Conservation (phyloP, 2,113 vertebrate genomes). For the Cephalophus harveyi region DNA sequence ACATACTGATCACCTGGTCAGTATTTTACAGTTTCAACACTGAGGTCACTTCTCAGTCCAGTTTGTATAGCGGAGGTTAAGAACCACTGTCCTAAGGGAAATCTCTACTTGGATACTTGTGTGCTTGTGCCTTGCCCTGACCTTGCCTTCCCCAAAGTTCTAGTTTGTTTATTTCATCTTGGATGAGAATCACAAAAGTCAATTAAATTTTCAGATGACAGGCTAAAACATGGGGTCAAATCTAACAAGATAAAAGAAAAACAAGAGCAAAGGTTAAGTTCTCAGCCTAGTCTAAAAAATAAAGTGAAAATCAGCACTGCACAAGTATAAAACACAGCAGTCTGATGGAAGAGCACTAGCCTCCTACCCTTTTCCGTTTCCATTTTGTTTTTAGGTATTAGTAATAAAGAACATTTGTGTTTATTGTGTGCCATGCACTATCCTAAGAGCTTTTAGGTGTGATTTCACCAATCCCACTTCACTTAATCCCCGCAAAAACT, state of each 20-base stretch:
- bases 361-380: background rate
- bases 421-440: background rate
- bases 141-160: background rate
- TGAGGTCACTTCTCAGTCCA: background rate
- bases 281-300: background rate
- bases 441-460: background rate
- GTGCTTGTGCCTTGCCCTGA: background rate
- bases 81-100: background rate
- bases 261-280: background rate
- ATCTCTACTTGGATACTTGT: background rate
- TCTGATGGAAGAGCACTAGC: background rate
- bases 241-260: background rate
- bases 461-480: background rate
- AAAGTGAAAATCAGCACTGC: background rate
- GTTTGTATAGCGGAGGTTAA: background rate
- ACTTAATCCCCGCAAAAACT: background rate
- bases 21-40: background rate
- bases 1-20: background rate
- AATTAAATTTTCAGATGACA: slow-evolving; percentile 14
- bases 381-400: background rate
- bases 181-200: background rate
- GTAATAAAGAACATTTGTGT: background rate
- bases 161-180: background rate
- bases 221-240: background rate
- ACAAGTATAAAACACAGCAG: background rate